Base-by-base conservation (phyloP, 2,797 vertebrate species). In the Phalanger gymnotis region DNA sequence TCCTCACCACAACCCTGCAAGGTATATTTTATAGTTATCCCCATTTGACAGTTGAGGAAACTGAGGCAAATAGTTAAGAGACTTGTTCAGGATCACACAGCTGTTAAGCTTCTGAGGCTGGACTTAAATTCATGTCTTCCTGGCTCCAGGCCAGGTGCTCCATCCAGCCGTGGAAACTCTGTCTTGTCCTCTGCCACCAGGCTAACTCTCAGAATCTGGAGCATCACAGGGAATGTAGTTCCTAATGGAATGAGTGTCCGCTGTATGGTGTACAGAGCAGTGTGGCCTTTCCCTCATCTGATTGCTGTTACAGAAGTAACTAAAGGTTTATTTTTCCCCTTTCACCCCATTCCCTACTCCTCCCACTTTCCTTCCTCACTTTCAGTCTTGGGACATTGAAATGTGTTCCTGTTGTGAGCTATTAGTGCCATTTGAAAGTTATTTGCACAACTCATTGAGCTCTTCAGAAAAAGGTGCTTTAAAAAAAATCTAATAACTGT, bases 391-490 rank as follows among this genome's bases (percentile, higher is more conserved):
- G 28, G 53, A 52, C 55, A 66, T 55, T 57, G 19, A 54, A 28
- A 92, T 57, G 47, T 31, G 51, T 53, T 52, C 91, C 27, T 89
- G n/a, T 73, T 61, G 87, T 81, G 53, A 90, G 87, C 14, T 34
- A 22, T 7, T 9, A 52, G 53, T 5, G 54, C 53, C 53, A 53
- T 53, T 6, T 40, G 92, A 90, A 81, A 52, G 31, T 91, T 90
- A n/a, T 58, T 92, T 92, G 66, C 52, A 90, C 53, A 94, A 61
- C 53, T 87, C 53, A 87, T 47, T 10, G 54, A 52, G 7, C 90
- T 92, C 66, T 91, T 93, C 7, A 13, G 51, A 54, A 94, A 94
- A 93, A 91, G 52, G 9, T 40, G 54, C 56, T 94, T 81, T 93
- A 19, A n/a, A 52, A 90, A 90, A 81, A 81, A 87, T 51, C 73